phyloP scores from a whole-genome alignment of 2,113 vertebrate species.

The Ahaetulla prasina region DNA sequence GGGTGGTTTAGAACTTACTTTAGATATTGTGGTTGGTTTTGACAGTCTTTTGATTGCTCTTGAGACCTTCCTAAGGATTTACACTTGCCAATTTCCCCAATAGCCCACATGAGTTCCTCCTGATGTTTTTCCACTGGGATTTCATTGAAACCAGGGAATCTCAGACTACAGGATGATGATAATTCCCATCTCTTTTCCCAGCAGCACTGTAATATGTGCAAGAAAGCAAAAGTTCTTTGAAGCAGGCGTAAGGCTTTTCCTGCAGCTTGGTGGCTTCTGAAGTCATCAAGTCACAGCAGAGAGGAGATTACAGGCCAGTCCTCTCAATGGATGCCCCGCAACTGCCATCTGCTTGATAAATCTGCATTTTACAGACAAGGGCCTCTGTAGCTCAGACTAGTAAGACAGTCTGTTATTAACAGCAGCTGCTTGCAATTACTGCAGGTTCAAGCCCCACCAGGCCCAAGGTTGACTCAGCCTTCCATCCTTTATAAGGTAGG shows the following conservation, averaged over 20 bases:
- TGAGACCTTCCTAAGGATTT: background rate
- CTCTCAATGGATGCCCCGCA: background rate
- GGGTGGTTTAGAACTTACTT: background rate
- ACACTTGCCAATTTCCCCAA: background rate
- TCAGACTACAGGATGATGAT: background rate
- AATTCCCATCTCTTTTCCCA: background rate
- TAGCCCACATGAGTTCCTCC: background rate
- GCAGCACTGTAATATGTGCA: background rate
- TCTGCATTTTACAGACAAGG: background rate
- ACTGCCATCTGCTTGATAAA: background rate
- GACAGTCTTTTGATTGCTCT: background rate
- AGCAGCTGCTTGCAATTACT: no score
- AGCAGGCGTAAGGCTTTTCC: background rate
- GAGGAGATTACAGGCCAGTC: background rate
- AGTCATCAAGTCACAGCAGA: background rate
- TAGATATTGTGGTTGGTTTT: background rate
- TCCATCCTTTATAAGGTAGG: no score
- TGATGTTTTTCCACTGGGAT: background rate
- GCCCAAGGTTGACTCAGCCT: no score
- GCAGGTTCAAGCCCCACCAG: no score
- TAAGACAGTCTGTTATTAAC: no score
- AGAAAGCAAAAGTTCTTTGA: background rate
- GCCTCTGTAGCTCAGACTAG: no score
- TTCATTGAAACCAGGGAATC: background rate
- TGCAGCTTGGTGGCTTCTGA: background rate